Evolutionary conservation across 2,797 vertebrate species (phyloP).

Genomic region (Myotis pilosus): DNA sequence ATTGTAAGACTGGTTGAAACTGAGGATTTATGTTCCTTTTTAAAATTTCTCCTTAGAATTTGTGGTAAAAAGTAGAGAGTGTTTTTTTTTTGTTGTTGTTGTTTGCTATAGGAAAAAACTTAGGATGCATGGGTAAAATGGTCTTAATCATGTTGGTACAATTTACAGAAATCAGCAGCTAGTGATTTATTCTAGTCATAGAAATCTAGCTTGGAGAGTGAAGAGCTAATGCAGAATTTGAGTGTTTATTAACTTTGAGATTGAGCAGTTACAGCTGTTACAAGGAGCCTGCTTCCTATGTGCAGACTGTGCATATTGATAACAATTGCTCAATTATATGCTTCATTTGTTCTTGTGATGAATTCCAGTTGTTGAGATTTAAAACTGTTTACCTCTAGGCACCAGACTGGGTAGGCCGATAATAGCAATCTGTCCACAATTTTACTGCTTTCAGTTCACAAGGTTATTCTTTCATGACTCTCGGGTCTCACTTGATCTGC

Average conservation of each 20-base stretch:
- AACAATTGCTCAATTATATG: background rate
- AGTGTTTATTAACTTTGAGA: background rate
- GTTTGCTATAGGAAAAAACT: background rate
- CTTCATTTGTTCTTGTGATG: background rate
- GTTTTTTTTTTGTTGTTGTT: background rate
- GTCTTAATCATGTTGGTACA: background rate
- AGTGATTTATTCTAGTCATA: background rate
- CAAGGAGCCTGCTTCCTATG: rapidly evolving
- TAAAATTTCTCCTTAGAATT: background rate
- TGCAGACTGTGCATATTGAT: background rate
- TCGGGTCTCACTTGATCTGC: background rate
- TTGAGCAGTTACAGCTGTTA: background rate
- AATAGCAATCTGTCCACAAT: background rate
- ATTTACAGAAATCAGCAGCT: slow-evolving; percentile 32
- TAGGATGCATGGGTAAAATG: background rate
- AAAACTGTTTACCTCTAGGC: background rate
- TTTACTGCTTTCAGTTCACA: background rate
- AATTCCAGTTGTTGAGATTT: background rate
- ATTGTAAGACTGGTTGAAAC: background rate
- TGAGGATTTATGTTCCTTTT: background rate
- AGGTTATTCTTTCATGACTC: background rate
- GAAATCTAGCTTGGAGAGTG: background rate
- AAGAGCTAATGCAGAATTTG: background rate
- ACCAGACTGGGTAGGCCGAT: background rate
- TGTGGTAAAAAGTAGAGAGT: background rate